Percentiles rank a stretch among this genome's conserved stretches.
Evolutionary conservation across 1,140 invertebrate genomes (phyloP).

Genomic region (Trissolcus basalis): DNA sequence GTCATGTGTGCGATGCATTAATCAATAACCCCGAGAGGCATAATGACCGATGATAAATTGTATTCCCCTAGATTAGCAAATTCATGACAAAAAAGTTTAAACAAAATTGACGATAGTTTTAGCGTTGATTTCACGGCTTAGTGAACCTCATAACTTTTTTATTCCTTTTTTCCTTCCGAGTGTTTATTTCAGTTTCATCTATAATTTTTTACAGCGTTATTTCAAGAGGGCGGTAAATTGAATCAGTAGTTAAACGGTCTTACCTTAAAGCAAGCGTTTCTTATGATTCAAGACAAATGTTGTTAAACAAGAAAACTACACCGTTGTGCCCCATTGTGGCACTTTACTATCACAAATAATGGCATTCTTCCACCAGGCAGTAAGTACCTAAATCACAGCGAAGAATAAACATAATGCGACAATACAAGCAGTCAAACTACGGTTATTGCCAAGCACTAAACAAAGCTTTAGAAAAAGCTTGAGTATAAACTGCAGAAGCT

Average conservation of each 20-base stretch:
- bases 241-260: conserved; percentile 17
- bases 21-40: conserved; percentile 4
- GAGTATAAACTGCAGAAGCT: conserved; percentile 4
- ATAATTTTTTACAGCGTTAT: too few relatives aligned
- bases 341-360: conserved; percentile 49
- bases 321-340: conserved; percentile 34
- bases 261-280: conserved; percentile 52
- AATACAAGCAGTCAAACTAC: conserved; percentile 35
- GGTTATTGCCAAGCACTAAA: conserved; percentile 26
- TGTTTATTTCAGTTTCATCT: background rate
- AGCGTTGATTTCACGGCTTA: background rate
- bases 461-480: conserved; percentile 14
- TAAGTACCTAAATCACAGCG: conserved; percentile 55
- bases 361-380: conserved; percentile 50
- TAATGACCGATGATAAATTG: background rate
- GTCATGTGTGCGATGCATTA: conserved; percentile 4
- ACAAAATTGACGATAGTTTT: too few relatives aligned
- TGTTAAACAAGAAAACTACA: conserved; percentile 52
- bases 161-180: background rate
- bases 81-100: too few relatives aligned
- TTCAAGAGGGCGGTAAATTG: conserved; percentile 1
- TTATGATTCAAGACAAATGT: conserved; percentile 48
- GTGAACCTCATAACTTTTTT: conserved; percentile 12
- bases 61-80: background rate
- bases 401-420: conserved; percentile 52